These are phyloP conservation scores for Pelvicachromis taeniatus DNA, from an alignment of 2,113 vertebrate genomes.

Conservation along the genomic window DNA sequence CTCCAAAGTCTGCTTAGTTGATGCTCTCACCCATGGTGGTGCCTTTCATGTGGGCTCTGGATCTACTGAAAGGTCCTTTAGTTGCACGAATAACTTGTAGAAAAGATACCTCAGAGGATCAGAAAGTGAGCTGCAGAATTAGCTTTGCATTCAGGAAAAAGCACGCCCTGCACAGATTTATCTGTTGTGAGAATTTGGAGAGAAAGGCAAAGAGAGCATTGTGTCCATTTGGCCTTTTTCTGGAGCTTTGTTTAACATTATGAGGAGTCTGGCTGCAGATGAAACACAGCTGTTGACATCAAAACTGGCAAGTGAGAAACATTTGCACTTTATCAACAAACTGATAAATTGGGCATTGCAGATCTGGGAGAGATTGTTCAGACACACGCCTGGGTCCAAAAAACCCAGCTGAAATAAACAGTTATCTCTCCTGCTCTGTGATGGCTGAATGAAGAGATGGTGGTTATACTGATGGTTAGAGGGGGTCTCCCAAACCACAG, in stretches of 20 bases:
- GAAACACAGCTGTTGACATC: constrained; percentile 54
- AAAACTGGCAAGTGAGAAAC: constrained; percentile 49
- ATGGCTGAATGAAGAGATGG: constrained; percentile 46
- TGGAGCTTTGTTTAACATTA: constrained; percentile 7
- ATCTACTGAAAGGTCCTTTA: neutral
- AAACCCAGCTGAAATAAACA: constrained; percentile 53
- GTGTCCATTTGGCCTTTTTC: constrained; percentile 2
- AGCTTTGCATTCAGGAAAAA: neutral
- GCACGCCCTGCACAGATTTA: neutral
- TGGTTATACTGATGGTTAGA: constrained; percentile 43
- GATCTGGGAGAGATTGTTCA: constrained; percentile 54
- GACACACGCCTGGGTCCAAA: constrained; percentile 12
- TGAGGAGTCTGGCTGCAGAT: constrained; percentile 39
- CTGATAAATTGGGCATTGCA: constrained; percentile 63
- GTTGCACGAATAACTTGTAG: neutral
- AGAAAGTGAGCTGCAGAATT: neutral
- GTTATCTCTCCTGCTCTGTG: constrained; percentile 45
- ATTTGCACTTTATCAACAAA: constrained; percentile 53
- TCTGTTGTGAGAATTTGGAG: neutral
- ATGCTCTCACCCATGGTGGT: constrained; percentile 5
- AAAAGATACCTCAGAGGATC: neutral
- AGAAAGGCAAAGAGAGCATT: neutral
- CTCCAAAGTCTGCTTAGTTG: constrained; percentile 15
- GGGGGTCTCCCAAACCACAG: constrained; percentile 57
- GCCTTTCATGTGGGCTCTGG: constrained; percentile 29